These are phyloP conservation scores for Datnioides undecimradiatus DNA, from an alignment of 2,113 vertebrate species.

Conservation along the genomic window DNA sequence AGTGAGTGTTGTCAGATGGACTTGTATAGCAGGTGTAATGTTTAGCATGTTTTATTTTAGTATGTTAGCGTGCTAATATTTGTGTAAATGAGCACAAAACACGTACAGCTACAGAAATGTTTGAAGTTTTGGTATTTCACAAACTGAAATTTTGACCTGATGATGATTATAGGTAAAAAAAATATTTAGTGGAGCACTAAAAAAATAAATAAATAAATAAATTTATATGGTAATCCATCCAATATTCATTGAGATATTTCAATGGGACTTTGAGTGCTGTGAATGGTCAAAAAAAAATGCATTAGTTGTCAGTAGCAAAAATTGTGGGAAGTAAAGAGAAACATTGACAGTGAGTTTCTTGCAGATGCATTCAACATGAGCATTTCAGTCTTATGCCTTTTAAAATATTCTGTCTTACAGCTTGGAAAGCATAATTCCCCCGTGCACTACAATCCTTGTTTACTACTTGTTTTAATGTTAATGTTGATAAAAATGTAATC, in stretches of 20 bases:
- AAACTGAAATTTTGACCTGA: too few relatives aligned
- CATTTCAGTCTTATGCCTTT: background rate
- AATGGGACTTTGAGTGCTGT: background rate
- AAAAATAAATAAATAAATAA: too few relatives aligned
- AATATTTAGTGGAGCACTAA: too few relatives aligned
- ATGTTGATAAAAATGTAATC: constrained; percentile 1
- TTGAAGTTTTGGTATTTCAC: too few relatives aligned
- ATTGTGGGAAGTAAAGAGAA: too few relatives aligned
- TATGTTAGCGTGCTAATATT: too few relatives aligned
- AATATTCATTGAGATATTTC: background rate
- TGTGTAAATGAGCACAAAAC: too few relatives aligned
- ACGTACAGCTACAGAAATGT: too few relatives aligned
- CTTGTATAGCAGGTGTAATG: background rate
- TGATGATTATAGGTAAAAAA: too few relatives aligned
- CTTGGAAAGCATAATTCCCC: background rate
- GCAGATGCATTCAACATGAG: background rate
- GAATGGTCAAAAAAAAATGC: too few relatives aligned
- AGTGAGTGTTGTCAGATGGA: background rate
- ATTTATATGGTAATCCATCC: too few relatives aligned
- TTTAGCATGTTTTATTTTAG: background rate
- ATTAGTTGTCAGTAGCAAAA: too few relatives aligned
- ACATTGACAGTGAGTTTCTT: background rate
- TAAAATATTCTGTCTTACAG: background rate
- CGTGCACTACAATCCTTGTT: background rate
- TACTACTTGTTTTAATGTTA: background rate